phyloP scores from a whole-genome alignment of 1,140 invertebrate species.

The Procambarus virginalis region DNA sequence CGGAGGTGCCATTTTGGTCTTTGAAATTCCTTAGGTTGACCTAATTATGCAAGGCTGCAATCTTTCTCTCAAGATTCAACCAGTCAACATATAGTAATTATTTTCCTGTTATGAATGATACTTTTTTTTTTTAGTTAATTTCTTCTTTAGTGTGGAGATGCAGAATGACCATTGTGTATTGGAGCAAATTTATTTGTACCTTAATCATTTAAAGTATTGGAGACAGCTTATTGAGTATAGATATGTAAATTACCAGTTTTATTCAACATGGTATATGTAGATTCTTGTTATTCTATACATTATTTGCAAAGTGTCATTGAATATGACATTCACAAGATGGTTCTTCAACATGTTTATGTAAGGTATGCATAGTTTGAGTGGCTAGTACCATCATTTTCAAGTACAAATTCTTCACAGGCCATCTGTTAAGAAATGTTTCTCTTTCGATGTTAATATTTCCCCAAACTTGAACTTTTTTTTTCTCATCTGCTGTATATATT shows the following conservation, averaged over 20 bases:
- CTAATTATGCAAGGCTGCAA: no score
- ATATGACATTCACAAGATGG: background rate
- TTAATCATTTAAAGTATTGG: background rate
- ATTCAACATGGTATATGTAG: background rate
- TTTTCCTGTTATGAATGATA: no score
- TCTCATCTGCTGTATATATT: constrained; percentile 29
- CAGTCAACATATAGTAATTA: no score
- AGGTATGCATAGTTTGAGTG: background rate
- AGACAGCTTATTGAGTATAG: background rate
- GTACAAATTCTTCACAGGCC: constrained; percentile 32
- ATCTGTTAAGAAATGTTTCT: constrained; percentile 4
- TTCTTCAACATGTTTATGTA: no score
- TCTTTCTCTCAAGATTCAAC: no score
- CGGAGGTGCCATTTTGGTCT: no score
- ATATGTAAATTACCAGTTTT: background rate
- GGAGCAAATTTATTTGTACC: background rate
- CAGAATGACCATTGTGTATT: background rate
- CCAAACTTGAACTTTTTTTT: constrained; percentile 4
- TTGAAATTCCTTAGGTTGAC: no score
- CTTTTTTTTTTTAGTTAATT: background rate
- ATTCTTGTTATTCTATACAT: background rate
- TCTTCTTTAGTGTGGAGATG: background rate
- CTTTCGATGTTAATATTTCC: constrained; percentile 12
- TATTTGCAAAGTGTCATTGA: background rate
- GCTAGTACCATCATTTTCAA: constrained; percentile 23